Evolutionary conservation across 2,888 invertebrate genomes (phyloP).

Genomic region (Stomorhina lunata): DNA sequence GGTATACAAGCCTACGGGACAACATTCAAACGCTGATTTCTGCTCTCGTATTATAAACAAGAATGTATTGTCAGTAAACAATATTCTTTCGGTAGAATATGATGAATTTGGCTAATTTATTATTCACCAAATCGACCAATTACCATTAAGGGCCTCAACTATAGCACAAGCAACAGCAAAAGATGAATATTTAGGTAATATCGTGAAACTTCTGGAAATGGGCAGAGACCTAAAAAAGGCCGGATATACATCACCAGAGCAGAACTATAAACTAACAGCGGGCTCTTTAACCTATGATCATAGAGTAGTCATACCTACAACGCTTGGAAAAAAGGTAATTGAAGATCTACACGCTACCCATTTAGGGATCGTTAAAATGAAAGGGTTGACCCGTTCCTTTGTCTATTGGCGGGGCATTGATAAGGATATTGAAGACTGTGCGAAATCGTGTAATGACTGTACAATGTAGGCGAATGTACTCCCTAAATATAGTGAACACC

Average conservation of each 20-base stretch:
- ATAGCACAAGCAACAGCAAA: conserved; percentile 1
- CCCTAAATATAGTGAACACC: conserved; percentile 24
- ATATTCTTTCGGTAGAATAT: conserved; percentile 5
- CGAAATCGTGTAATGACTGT: conserved; percentile 28
- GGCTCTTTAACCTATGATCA: neutral
- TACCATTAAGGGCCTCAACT: neutral
- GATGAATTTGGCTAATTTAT: conserved; percentile 15
- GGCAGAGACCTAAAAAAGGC: neutral
- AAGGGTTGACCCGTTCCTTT: conserved; percentile 26
- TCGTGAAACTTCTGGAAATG: neutral
- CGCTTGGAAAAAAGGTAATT: conserved; percentile 2
- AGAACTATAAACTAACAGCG: neutral
- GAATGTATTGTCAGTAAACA: neutral
- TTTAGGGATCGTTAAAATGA: conserved; percentile 35
- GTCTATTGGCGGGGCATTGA: conserved; percentile 41
- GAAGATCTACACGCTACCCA: conserved; percentile 28
- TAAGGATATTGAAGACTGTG: conserved; percentile 26
- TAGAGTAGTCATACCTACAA: conserved; percentile 5
- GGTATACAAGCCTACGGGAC: neutral
- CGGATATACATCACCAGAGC: conserved; percentile 11
- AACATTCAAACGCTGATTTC: neutral
- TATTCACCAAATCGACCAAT: conserved; percentile 17
- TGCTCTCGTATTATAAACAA: neutral
- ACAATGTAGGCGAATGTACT: conserved; percentile 15
- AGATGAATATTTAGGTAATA: conserved; percentile 12